Percentiles rank a stretch among this genome's conserved stretches.
Evolutionary conservation across 2,888 invertebrate species (phyloP).

Genomic region (Tenthredo amoena): DNA sequence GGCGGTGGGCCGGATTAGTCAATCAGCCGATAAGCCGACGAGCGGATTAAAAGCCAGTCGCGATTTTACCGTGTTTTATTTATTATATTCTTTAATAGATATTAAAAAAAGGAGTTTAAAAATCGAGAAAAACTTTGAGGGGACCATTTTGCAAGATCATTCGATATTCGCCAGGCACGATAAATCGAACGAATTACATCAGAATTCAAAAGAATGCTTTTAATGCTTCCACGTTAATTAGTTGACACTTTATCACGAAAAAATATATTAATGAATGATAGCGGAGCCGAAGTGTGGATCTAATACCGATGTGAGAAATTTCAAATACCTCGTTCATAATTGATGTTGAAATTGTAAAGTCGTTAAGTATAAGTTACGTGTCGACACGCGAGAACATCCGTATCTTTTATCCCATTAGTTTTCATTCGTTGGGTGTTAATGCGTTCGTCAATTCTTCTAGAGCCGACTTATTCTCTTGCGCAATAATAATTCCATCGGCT

Average conservation of each 20-base stretch:
- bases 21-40: not conserved
- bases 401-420: not conserved
- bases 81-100: no score
- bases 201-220: not conserved
- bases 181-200: not conserved
- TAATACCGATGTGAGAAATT: not conserved
- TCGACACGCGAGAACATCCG: slow-evolving; percentile 2
- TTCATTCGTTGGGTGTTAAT: not conserved
- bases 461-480: not conserved
- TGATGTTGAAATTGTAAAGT: not conserved
- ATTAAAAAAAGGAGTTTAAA: not conserved
- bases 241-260: not conserved
- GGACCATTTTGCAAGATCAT: slow-evolving; percentile 10
- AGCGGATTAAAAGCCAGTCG: not conserved
- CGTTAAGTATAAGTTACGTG: slow-evolving; percentile 4
- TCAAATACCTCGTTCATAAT: not conserved
- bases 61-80: not conserved
- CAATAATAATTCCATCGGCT: not conserved
- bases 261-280: not conserved
- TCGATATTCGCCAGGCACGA: not conserved
- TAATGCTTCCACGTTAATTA: not conserved
- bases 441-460: not conserved
- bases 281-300: not conserved
- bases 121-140: not conserved
- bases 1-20: not conserved